Percentiles rank a stretch among this genome's conserved stretches.
Evolutionary conservation across 1,140 invertebrate species (phyloP).

Genomic region (Mesaphorura yosii): DNA sequence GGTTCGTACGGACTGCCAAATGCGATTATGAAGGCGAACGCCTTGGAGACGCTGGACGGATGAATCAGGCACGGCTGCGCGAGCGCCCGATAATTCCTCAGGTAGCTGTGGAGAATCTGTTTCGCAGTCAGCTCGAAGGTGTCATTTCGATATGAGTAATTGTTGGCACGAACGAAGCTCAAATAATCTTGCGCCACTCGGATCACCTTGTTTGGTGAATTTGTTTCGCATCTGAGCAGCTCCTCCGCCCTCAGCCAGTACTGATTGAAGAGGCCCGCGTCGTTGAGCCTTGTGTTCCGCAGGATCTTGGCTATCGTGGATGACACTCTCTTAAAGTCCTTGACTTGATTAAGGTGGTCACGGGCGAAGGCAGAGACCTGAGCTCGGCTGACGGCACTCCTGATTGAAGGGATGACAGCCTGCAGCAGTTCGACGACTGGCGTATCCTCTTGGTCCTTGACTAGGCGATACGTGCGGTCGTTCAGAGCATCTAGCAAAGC

Average conservation of each 20-base stretch:
- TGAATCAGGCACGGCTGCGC: conserved; percentile 26
- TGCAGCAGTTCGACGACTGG: conserved; percentile 16
- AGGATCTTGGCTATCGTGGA: conserved; percentile 10
- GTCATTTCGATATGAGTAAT: conserved; percentile 38
- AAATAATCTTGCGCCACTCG: conserved; percentile 36
- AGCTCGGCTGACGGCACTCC: background rate
- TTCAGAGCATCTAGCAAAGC: conserved; percentile 13
- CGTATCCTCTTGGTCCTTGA: conserved; percentile 14
- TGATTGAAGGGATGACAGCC: conserved; percentile 5
- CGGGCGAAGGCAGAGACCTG: background rate
- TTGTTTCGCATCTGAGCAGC: background rate
- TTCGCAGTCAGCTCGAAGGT: conserved; percentile 39
- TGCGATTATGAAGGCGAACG: conserved; percentile 40
- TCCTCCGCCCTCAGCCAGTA: conserved; percentile 20
- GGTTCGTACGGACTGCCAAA: conserved; percentile 31
- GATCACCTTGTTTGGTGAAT: conserved; percentile 4
- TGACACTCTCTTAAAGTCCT: background rate
- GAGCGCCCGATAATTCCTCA: conserved; percentile 34
- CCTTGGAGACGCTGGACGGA: conserved; percentile 36
- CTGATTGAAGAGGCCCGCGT: conserved; percentile 15
- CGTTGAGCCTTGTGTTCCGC: conserved; percentile 6
- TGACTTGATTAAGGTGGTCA: background rate
- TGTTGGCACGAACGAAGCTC: conserved; percentile 42
- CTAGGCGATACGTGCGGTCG: conserved; percentile 1
- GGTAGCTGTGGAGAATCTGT: conserved; percentile 35